Evolutionary conservation across 1,140 invertebrate genomes (phyloP).

Genomic region (Ridgeia piscesae): DNA sequence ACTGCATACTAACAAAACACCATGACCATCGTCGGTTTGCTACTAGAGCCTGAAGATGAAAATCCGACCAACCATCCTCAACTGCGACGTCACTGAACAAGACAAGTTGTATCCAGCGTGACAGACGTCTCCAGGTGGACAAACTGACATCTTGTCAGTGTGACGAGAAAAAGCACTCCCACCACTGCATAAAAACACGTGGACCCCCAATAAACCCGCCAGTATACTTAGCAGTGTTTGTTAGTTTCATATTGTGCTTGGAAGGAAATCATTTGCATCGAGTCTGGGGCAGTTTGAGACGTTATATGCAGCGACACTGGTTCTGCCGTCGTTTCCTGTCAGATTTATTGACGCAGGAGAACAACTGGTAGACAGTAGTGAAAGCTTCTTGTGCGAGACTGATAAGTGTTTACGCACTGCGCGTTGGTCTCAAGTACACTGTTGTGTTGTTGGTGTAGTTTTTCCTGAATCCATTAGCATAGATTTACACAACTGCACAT

Average conservation of each 20-base stretch:
- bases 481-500: not conserved
- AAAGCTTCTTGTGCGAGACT: not conserved
- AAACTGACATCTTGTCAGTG: not conserved
- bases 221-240: not conserved
- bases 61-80: not conserved
- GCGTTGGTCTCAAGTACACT: not conserved
- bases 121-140: not conserved
- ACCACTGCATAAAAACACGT: not conserved
- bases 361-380: not conserved
- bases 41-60: no score
- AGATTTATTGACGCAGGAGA: not conserved
- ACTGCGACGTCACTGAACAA: not conserved
- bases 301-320: not conserved
- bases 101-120: not conserved
- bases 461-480: not conserved
- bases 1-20: no score
- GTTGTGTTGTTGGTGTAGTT: not conserved
- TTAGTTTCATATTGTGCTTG: not conserved
- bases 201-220: not conserved
- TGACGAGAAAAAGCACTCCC: slow-evolving; percentile 3
- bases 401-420: not conserved
- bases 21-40: no score
- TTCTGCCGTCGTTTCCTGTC: not conserved
- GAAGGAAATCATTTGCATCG: not conserved
- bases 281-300: not conserved